These are phyloP conservation scores for Anarrhichthys ocellatus DNA, from an alignment of 2,113 vertebrate genomes.

Conservation along the genomic window DNA sequence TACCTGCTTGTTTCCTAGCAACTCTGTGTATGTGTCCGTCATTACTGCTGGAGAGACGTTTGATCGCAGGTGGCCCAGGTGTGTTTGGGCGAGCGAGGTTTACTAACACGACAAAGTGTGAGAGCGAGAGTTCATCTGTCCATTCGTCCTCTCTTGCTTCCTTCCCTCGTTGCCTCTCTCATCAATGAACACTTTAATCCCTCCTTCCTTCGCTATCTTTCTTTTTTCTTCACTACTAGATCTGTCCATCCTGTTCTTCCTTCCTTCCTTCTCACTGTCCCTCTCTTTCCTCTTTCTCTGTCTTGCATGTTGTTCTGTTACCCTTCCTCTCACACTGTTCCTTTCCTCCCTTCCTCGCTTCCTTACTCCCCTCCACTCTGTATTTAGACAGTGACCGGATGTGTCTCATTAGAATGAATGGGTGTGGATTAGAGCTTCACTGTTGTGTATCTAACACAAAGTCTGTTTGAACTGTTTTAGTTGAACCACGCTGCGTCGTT, in stretches of 20 bases:
- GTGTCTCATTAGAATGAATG: slow-evolving; percentile 3
- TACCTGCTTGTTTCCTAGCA: slow-evolving; percentile 54
- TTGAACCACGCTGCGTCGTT: neutral
- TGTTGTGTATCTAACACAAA: neutral
- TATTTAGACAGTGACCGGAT: neutral
- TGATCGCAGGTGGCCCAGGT: slow-evolving; percentile 42
- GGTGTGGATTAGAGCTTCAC: neutral
- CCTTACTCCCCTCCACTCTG: neutral
- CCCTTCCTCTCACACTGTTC: neutral
- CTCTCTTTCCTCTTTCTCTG: too few relatives aligned
- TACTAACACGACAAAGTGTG: neutral
- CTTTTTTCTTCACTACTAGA: neutral
- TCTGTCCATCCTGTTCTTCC: too few relatives aligned
- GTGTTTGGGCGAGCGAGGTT: slow-evolving; percentile 13
- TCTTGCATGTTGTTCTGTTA: neutral
- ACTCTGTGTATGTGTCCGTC: slow-evolving; percentile 5
- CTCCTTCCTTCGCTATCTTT: neutral
- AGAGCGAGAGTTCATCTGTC: neutral
- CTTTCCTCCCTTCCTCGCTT: neutral
- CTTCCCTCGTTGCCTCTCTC: neutral
- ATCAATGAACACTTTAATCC: neutral
- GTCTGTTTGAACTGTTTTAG: neutral
- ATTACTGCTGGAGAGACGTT: neutral
- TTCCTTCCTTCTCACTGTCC: neutral
- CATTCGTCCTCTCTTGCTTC: neutral